Base-by-base conservation (phyloP, 2,113 vertebrate genomes). In the Sitta europaea region DNA sequence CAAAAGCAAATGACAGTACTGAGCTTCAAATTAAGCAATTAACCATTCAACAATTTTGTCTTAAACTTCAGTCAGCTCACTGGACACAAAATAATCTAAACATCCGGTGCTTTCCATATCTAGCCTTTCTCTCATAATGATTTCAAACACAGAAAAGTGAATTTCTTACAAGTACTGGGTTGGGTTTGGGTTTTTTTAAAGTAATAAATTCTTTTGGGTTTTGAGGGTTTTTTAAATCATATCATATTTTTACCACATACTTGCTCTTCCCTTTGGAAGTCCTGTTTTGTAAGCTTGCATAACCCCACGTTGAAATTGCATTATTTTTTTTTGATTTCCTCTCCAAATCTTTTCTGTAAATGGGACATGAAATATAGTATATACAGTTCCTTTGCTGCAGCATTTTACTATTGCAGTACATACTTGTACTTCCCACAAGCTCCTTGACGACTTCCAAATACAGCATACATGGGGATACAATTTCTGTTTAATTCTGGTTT, bases 401-500 rank as follows among this genome's bases (percentile, higher is more conserved):
- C 42, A 57, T 53, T 93, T 92, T 45, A 86, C 35, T 67, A 17
- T 5, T 78, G 36, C 65, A 78, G 28, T 84, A 71, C 5, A 14
- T 50, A 81, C 79, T 23, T 72, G 79, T 54, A 65, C 70, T 73
- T 86, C 66, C 74, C 38, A 36, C 27, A 12, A 65, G 38, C 58
- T 90, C 57, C 40, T 4, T 54, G 17, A 22, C 38, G 38, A 78
- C 66, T 76, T 91, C 31, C 58, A 85, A 89, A 72, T 12, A 47
- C 42, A 85, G 50, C 51, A 67, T 14, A 59, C 27, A 54, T 4
- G 29, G 35, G 35, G 61, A 81, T 72, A 75, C 53, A 48, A 42
- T 88, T 87, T 89, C 53, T 75, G 86, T 78, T 85, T 54, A 62
- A 62, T 88, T 88, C 59, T 48, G 11, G 29, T 91, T 93, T 88